These are phyloP conservation scores for Orthonychiurus folsomi DNA, from an alignment of 2,888 invertebrate species.

Conservation along the genomic window DNA sequence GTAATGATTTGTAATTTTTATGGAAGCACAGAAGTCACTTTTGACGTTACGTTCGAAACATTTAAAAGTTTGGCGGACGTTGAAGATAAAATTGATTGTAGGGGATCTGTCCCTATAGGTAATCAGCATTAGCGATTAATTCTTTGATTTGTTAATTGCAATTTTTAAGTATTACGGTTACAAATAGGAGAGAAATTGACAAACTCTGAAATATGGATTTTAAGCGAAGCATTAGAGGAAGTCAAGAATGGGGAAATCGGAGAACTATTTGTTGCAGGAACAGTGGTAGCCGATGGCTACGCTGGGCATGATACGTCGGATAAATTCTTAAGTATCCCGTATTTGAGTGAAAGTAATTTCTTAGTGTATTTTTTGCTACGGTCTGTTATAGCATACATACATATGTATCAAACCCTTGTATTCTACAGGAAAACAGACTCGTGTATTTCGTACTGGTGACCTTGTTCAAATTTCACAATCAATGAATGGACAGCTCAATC, in stretches of 20 bases:
- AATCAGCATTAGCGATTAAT: not conserved
- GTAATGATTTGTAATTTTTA: conserved; percentile 75
- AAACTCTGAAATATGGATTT: conserved; percentile 69
- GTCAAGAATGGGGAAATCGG: conserved; percentile 56
- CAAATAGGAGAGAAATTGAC: conserved; percentile 46
- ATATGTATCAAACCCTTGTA: too few species aligned
- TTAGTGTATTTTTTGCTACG: not conserved
- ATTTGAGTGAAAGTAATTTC: conserved; percentile 20
- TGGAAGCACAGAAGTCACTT: conserved; percentile 87
- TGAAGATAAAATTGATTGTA: conserved; percentile 48
- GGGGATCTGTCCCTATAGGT: conserved; percentile 19
- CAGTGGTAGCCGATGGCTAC: conserved; percentile 36
- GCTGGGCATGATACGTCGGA: conserved; percentile 33
- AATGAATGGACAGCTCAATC: conserved; percentile 18
- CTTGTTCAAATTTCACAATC: conserved; percentile 28
- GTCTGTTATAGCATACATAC: too few species aligned
- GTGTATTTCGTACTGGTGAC: conserved; percentile 32
- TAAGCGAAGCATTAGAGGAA: conserved; percentile 60
- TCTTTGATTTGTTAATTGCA: not conserved
- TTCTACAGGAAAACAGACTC: conserved; percentile 10
- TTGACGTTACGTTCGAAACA: conserved; percentile 73
- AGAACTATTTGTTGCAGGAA: conserved; percentile 38
- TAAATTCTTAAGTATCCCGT: conserved; percentile 38
- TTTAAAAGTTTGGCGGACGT: conserved; percentile 49
- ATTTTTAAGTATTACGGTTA: not conserved